A percentile compares a stretch with the other conserved stretches of the same genome.
phyloP scores from a whole-genome alignment of 1,140 invertebrate genomes.

The Antheraea pernyi region DNA sequence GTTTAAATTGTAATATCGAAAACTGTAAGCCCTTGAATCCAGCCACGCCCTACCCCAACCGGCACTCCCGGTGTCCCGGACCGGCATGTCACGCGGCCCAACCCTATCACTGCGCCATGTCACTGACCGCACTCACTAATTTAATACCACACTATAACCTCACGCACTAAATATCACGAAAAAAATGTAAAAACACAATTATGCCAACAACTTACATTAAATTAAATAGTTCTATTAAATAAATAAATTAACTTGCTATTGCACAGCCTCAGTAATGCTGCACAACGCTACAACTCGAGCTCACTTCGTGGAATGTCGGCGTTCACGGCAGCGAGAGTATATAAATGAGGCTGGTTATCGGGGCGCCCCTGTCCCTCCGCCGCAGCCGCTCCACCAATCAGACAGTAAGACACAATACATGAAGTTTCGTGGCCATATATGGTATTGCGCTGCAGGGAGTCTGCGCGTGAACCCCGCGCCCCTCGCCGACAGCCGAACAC shows the following conservation, averaged over 20 bases:
- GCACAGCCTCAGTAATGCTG: slow-evolving; percentile 73
- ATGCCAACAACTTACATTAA: slow-evolving; percentile 66
- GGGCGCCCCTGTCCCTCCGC: slow-evolving; percentile 65
- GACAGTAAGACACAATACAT: slow-evolving; percentile 43
- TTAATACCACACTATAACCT: slow-evolving; percentile 43
- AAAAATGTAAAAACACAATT: slow-evolving; percentile 34
- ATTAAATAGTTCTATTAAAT: slow-evolving; percentile 75
- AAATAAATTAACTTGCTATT: slow-evolving; percentile 76
- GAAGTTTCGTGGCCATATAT: slow-evolving; percentile 77
- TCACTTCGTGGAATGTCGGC: slow-evolving; percentile 75
- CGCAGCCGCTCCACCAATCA: slow-evolving; percentile 64
- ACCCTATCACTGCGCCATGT: slow-evolving; percentile 41
- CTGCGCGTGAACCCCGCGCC: slow-evolving; percentile 61
- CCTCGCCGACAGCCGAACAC: slow-evolving; percentile 24
- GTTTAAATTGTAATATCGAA: slow-evolving; percentile 18
- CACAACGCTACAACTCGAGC: slow-evolving; percentile 70
- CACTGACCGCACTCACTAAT: slow-evolving; percentile 66
- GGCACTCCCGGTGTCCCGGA: slow-evolving; percentile 54
- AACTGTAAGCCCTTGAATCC: slow-evolving; percentile 7
- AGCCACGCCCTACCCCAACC: slow-evolving; percentile 77
- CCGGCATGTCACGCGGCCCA: slow-evolving; percentile 40
- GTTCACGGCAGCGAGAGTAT: slow-evolving; percentile 61
- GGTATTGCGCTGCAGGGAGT: slow-evolving; percentile 74
- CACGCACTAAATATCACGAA: slow-evolving; percentile 46
- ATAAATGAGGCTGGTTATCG: slow-evolving; percentile 73